Conservation (phyloP, 2,113 vertebrate species). For the Electrona antarctica region DNA sequence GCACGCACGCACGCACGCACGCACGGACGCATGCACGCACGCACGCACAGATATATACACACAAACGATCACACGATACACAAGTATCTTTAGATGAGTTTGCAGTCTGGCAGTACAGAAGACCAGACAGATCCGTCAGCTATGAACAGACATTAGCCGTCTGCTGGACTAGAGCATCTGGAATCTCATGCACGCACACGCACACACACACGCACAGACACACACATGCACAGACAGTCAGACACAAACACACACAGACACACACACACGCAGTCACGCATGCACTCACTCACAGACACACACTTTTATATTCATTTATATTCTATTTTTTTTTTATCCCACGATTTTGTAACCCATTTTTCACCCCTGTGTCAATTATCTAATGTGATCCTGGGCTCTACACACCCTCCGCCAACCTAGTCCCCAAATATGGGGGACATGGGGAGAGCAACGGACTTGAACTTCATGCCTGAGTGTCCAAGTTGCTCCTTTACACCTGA, state of each 20-base stretch:
- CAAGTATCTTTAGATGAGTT: slow-evolving; percentile 34
- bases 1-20: background rate
- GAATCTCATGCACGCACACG: no score
- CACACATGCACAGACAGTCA: slow-evolving; percentile 24
- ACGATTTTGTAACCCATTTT: no score
- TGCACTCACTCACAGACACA: background rate
- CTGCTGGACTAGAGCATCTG: no score
- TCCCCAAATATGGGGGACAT: no score
- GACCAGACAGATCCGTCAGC: slow-evolving; percentile 32
- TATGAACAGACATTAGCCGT: slow-evolving; percentile 29
- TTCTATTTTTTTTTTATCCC: no score
- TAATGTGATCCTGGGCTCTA: no score
- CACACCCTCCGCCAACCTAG: no score
- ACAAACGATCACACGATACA: background rate
- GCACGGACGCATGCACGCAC: background rate
- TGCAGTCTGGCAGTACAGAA: slow-evolving; percentile 39
- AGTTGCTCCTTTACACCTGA: no score
- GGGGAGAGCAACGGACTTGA: no score
- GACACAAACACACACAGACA: background rate
- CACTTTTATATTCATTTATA: no score
- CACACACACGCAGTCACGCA: background rate
- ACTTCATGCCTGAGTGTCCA: no score
- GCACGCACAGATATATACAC: background rate
- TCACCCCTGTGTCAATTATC: no score
- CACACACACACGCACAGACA: slow-evolving; percentile 12